These are phyloP conservation scores for Dermolepida albohirtum DNA, from an alignment of 2,888 invertebrate species.

Conservation along the genomic window DNA sequence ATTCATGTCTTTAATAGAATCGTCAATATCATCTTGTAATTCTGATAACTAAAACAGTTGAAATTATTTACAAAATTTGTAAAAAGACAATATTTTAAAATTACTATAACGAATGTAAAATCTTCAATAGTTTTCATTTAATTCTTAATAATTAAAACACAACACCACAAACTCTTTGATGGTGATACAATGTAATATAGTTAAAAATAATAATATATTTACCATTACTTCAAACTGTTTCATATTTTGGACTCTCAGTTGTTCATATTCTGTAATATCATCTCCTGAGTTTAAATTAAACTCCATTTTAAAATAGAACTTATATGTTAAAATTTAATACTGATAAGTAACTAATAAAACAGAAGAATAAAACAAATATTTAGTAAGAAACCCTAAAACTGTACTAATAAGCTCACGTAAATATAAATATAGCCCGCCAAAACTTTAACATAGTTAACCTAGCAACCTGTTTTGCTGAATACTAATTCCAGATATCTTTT, in stretches of 20 bases:
- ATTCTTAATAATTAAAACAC: neutral
- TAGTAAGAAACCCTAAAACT: no score
- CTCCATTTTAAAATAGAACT: constrained; percentile 25
- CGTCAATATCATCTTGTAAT: constrained; percentile 46
- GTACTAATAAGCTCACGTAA: no score
- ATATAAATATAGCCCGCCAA: no score
- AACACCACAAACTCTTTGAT: constrained; percentile 52
- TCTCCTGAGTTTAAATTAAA: constrained; percentile 19
- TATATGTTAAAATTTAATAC: neutral
- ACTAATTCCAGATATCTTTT: no score
- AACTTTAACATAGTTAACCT: no score
- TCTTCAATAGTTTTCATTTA: no score
- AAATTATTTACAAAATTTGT: no score
- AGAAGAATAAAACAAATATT: no score
- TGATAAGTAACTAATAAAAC: neutral
- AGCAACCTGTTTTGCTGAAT: no score
- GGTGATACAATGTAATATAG: constrained; percentile 26
- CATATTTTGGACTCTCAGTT: constrained; percentile 58
- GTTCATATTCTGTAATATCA: constrained; percentile 54
- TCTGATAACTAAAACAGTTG: constrained; percentile 38
- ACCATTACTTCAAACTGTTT: constrained; percentile 58
- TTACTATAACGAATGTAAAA: no score
- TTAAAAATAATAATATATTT: constrained; percentile 47
- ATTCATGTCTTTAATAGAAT: constrained; percentile 40
- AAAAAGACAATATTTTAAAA: no score